Evolutionary conservation across 2,113 vertebrate species (phyloP).

Genomic region (Thalassoma bifasciatum): DNA sequence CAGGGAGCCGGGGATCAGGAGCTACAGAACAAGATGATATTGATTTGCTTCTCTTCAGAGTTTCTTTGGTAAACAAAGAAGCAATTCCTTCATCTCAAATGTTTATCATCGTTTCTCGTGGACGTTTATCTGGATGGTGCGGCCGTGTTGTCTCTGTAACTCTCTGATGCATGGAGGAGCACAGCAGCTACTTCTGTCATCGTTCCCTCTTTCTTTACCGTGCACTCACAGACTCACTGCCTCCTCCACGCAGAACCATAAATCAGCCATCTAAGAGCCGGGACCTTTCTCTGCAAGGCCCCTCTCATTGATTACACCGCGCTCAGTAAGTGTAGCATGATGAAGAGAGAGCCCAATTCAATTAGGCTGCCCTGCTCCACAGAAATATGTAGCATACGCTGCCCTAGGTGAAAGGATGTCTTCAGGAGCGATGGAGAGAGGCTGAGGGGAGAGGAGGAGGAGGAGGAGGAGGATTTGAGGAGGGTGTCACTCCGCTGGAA

Average conservation of each 20-base stretch:
- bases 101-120: neutral
- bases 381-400: constrained; percentile 54
- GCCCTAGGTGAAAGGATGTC: constrained; percentile 35
- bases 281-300: constrained; percentile 54
- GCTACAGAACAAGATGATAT: constrained; percentile 50
- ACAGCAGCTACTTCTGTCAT: constrained; percentile 52
- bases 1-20: neutral
- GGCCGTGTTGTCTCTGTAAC: constrained; percentile 21
- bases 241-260: constrained; percentile 52
- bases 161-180: constrained; percentile 35
- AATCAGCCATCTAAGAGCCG: constrained; percentile 70
- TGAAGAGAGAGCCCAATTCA: constrained; percentile 73
- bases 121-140: neutral
- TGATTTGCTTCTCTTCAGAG: constrained; percentile 54
- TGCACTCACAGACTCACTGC: neutral
- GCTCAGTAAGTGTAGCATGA: constrained; percentile 65
- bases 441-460: constrained; percentile 24
- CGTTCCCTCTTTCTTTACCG: constrained; percentile 52
- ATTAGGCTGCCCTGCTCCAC: constrained; percentile 65
- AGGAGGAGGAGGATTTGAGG: too few relatives aligned
- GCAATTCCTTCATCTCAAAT: constrained; percentile 5
- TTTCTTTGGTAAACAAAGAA: constrained; percentile 38
- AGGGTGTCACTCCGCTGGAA: constrained; percentile 51
- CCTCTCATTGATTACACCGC: constrained; percentile 70
- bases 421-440: constrained; percentile 4